Evolutionary conservation across 2,888 invertebrate genomes (phyloP).

Genomic region (Nephrocerus scutellatus): DNA sequence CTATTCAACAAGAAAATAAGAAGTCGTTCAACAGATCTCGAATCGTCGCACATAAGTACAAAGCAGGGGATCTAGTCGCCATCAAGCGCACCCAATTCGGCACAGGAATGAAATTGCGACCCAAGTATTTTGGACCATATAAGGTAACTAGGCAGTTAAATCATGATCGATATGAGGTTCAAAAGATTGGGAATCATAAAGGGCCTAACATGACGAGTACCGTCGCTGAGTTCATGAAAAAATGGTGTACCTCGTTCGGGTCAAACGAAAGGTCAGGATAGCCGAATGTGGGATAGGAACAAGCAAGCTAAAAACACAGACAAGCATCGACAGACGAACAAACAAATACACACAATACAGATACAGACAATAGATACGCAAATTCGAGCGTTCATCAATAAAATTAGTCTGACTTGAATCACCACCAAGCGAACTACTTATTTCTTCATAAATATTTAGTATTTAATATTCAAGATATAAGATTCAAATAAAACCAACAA

Average conservation of each 20-base stretch:
- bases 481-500: no score
- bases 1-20: conserved; percentile 5
- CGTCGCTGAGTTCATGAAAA: conserved; percentile 1
- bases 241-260: conserved; percentile 12
- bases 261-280: conserved; percentile 17
- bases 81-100: conserved; percentile 6
- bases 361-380: no score
- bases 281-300: conserved; percentile 17
- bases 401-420: no score
- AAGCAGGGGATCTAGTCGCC: conserved; percentile 3
- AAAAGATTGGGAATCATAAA: conserved; percentile 10
- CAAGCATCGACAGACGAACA: no score
- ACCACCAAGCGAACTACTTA: no score
- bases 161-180: not conserved
- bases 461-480: no score
- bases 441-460: no score
- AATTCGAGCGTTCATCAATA: no score
- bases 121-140: conserved; percentile 2
- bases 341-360: no score
- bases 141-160: not conserved
- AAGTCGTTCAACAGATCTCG: not conserved
- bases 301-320: no score
- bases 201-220: not conserved
- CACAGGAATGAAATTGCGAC: not conserved
- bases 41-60: conserved; percentile 2